Percentiles rank a stretch among this genome's conserved stretches.
These are phyloP conservation scores for Diadromus collaris DNA, from an alignment of 2,888 invertebrate genomes.

Conservation along the genomic window DNA sequence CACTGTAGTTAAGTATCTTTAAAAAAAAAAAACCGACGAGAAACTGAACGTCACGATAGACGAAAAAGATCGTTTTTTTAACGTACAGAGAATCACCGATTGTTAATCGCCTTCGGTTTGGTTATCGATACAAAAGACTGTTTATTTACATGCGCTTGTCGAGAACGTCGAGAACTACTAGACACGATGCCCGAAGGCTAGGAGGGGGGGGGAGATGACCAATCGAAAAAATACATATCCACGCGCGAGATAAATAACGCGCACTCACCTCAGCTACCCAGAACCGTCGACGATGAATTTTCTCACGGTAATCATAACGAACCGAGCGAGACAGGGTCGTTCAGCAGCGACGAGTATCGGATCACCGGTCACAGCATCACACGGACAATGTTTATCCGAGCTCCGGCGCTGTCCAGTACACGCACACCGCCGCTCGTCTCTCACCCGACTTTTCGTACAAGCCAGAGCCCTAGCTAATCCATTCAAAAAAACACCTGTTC, in stretches of 20 bases:
- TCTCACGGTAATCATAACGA: slow-evolving; percentile 58
- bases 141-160: slow-evolving; percentile 54
- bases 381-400: slow-evolving; percentile 30
- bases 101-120: background rate
- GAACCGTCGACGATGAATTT: slow-evolving; percentile 43
- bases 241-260: slow-evolving; percentile 56
- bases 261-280: slow-evolving; percentile 53
- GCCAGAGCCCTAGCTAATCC: slow-evolving; percentile 79
- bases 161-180: background rate
- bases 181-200: background rate
- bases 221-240: slow-evolving; percentile 39
- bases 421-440: background rate
- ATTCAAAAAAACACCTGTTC: slow-evolving; percentile 91
- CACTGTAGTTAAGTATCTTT: background rate
- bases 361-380: slow-evolving; percentile 27
- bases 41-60: background rate
- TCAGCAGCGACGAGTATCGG: background rate
- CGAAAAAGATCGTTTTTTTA: slow-evolving; percentile 10
- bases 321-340: background rate
- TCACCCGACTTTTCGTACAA: slow-evolving; percentile 13
- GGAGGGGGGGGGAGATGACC: slow-evolving; percentile 15
- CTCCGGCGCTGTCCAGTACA: slow-evolving; percentile 13
- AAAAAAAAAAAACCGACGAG: background rate
- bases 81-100: slow-evolving; percentile 3
- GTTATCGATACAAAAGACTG: slow-evolving; percentile 9